Conservation (phyloP, 1,140 invertebrate genomes). For the Hylaeus volcanicus region DNA sequence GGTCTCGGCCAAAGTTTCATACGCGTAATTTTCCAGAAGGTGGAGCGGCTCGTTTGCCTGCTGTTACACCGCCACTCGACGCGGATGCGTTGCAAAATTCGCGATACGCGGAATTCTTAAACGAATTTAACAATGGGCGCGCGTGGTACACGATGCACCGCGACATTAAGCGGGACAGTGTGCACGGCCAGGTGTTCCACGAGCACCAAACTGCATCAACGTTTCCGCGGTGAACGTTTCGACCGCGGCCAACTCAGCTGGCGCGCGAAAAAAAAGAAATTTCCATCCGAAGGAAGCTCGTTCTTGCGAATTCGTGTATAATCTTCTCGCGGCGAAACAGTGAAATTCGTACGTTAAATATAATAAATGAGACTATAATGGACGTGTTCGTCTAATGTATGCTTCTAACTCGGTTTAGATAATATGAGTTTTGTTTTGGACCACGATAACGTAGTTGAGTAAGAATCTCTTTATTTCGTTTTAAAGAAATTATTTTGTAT, state of each 20-base stretch:
- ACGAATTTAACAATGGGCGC: background rate
- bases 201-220: conserved; percentile 12
- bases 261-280: conserved; percentile 27
- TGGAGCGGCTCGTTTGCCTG: conserved; percentile 3
- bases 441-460: no score
- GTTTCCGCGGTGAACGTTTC: conserved; percentile 25
- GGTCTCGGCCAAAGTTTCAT: no score
- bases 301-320: background rate
- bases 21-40: background rate
- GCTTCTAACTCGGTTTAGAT: no score
- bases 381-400: no score
- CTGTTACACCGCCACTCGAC: background rate
- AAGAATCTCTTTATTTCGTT: no score
- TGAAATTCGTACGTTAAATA: background rate
- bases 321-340: background rate
- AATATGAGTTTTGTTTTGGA: no score
- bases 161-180: conserved; percentile 5
- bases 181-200: background rate
- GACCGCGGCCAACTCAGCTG: conserved; percentile 15
- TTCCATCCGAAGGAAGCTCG: conserved; percentile 24
- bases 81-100: background rate
- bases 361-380: background rate
- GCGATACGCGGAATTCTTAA: background rate
- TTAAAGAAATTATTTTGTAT: no score
- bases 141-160: background rate